Conservation (phyloP, 2,888 invertebrate species). For the Steinernema carpocapsae region DNA sequence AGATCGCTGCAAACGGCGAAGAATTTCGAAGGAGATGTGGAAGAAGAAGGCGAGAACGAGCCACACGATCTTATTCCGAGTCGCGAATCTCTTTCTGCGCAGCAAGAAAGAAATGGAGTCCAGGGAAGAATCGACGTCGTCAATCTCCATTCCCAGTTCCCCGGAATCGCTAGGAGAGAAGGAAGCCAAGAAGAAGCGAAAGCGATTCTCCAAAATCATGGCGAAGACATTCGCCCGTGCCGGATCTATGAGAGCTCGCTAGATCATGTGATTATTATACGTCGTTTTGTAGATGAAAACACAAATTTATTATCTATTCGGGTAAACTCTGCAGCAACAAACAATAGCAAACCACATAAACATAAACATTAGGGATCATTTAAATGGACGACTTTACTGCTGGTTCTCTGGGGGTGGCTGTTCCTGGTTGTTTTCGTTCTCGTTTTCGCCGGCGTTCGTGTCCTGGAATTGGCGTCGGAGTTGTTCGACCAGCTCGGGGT, state of each 20-base stretch:
- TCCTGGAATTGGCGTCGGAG: constrained; percentile 75
- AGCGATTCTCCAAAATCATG: background rate
- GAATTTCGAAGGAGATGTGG: background rate
- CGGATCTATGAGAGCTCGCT: background rate
- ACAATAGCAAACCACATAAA: background rate
- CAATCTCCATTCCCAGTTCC: background rate
- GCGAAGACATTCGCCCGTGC: background rate
- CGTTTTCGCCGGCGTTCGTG: constrained; percentile 36
- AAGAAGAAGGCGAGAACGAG: background rate
- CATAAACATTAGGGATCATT: no score
- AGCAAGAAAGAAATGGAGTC: background rate
- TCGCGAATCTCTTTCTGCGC: background rate
- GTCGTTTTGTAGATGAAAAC: no score
- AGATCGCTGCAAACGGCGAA: background rate
- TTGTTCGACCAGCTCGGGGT: constrained; percentile 83
- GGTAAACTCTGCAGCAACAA: background rate
- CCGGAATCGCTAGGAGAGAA: background rate
- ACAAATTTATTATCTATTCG: background rate
- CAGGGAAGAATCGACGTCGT: background rate
- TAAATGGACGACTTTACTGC: background rate
- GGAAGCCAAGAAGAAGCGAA: constrained; percentile 13
- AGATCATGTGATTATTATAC: background rate
- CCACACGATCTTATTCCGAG: background rate
- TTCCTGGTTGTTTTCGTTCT: constrained; percentile 5
- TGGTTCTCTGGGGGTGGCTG: constrained; percentile 15